Conservation (phyloP, 2,888 invertebrate species). For the Agonopterix heracliana region DNA sequence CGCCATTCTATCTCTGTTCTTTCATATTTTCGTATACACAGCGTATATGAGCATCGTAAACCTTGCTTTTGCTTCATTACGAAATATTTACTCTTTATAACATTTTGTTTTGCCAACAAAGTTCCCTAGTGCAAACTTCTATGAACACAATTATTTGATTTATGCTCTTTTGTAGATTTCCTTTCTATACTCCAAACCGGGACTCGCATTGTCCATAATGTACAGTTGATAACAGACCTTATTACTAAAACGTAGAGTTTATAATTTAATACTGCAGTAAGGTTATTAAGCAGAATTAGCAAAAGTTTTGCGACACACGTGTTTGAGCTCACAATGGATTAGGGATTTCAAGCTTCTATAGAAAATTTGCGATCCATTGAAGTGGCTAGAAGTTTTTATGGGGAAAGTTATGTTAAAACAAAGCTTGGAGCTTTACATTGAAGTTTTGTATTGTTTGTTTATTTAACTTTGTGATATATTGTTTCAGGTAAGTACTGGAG, state of each 20-base stretch:
- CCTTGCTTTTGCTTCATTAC: too few species aligned
- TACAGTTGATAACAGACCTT: conserved; percentile 1
- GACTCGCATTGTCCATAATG: background rate
- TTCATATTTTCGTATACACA: too few species aligned
- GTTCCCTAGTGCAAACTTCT: too few species aligned
- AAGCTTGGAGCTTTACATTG: background rate
- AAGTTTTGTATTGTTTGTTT: conserved; percentile 17
- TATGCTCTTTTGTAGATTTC: conserved; percentile 1
- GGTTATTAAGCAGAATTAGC: conserved; percentile 41
- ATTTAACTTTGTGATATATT: conserved; percentile 36
- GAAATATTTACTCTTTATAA: too few species aligned
- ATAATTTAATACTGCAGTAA: conserved; percentile 4
- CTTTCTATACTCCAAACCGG: conserved; percentile 14
- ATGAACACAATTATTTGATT: background rate
- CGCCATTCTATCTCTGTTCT: too few species aligned
- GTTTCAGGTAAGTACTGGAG: conserved; percentile 59
- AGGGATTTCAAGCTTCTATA: conserved; percentile 27
- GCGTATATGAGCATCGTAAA: too few species aligned
- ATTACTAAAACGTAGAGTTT: conserved; percentile 24
- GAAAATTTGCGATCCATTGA: conserved; percentile 43
- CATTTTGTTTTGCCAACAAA: too few species aligned
- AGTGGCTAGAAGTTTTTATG: conserved; percentile 20
- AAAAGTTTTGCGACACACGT: conserved; percentile 53
- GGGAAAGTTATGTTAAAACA: background rate
- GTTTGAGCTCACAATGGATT: conserved; percentile 49